phyloP scores from a whole-genome alignment of 2,797 vertebrate species.

The Malurus splendens region DNA sequence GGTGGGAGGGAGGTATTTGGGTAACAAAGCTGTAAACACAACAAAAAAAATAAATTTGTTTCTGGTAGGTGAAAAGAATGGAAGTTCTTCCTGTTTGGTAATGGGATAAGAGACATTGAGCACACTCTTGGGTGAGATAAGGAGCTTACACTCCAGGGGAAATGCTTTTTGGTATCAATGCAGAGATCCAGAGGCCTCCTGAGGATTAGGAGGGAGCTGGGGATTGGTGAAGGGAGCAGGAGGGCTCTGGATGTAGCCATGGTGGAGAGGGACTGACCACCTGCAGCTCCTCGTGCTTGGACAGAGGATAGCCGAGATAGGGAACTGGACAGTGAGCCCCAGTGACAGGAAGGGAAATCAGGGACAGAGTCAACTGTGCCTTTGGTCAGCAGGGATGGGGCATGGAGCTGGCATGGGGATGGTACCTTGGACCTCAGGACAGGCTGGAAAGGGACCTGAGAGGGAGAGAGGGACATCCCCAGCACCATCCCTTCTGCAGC shows the following conservation, averaged over 20 bases:
- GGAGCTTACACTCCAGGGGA: not conserved
- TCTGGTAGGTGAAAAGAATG: not conserved
- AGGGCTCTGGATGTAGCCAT: accelerated
- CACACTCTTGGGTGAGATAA: not conserved
- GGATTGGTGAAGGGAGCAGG: not conserved
- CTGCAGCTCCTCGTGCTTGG: accelerated
- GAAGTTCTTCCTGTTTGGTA: not conserved
- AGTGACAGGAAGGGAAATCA: accelerated
- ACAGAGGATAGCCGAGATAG: no score
- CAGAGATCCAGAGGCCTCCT: not conserved
- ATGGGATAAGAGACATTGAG: not conserved
- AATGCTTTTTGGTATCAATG: not conserved
- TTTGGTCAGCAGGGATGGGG: accelerated
- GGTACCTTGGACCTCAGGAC: accelerated
- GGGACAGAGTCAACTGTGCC: not conserved
- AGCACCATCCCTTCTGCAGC: not conserved
- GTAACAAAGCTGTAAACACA: not conserved
- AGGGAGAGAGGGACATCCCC: not conserved
- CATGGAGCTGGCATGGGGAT: accelerated
- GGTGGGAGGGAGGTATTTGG: not conserved
- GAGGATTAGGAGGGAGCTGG: not conserved
- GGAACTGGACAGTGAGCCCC: accelerated
- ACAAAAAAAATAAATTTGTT: not conserved
- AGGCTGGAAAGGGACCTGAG: accelerated
- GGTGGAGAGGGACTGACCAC: accelerated